Percentiles rank a stretch among this genome's conserved stretches.
These are phyloP conservation scores for Lipophrys pholis DNA, from an alignment of 2,113 vertebrate species.

Conservation along the genomic window DNA sequence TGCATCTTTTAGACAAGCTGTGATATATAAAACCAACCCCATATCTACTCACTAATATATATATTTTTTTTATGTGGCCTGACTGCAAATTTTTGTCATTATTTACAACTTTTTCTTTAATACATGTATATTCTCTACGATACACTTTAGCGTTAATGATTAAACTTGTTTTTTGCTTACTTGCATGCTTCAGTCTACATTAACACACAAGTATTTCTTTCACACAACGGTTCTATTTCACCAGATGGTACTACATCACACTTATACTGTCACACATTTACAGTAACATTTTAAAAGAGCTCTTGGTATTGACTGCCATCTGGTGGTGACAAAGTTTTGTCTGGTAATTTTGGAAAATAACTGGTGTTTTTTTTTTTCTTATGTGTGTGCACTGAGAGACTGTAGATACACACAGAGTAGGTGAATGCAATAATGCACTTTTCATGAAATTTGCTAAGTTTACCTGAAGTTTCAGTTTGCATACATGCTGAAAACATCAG, in stretches of 20 bases:
- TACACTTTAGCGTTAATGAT: too few species aligned
- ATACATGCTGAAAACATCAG: background rate
- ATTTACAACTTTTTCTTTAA: too few species aligned
- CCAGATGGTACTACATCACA: background rate
- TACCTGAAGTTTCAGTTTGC: background rate
- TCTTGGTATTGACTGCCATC: background rate
- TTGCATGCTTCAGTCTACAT: too few species aligned
- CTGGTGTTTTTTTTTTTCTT: constrained; percentile 1
- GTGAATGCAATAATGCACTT: background rate
- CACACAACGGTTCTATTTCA: background rate
- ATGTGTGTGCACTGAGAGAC: background rate
- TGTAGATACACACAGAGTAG: constrained; percentile 29
- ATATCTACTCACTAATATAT: too few species aligned
- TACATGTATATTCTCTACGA: too few species aligned
- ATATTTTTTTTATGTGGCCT: too few species aligned
- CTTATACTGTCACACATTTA: background rate
- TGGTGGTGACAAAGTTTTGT: constrained; percentile 1
- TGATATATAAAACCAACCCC: too few species aligned
- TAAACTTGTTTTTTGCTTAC: too few species aligned
- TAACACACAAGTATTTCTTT: too few species aligned
- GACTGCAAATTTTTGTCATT: too few species aligned
- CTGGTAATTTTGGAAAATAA: background rate
- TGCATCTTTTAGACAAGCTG: background rate
- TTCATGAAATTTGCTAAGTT: background rate
- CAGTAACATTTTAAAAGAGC: background rate